These are phyloP conservation scores for Apodemia zela DNA, from an alignment of 2,888 invertebrate genomes.

Conservation along the genomic window DNA sequence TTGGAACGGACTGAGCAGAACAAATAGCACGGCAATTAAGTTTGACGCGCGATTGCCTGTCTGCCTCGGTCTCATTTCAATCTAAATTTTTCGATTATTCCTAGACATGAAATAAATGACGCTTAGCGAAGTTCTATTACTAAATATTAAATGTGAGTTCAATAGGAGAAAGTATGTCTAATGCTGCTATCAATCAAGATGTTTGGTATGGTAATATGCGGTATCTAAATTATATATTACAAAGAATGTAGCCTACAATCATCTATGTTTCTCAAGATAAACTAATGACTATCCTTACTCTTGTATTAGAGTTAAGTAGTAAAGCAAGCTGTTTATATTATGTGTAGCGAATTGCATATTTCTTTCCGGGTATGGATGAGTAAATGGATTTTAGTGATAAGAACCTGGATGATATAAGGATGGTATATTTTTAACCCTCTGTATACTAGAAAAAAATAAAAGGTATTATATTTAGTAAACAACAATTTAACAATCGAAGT, in stretches of 20 bases:
- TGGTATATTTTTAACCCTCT: too few species aligned
- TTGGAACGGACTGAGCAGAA: constrained; percentile 41
- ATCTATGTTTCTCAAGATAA: constrained; percentile 1
- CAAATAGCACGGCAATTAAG: constrained; percentile 46
- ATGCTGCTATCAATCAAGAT: constrained; percentile 46
- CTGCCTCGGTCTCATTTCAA: constrained; percentile 65
- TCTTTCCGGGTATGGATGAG: too few species aligned
- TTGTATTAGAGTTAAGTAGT: not conserved
- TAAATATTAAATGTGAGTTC: constrained; percentile 37
- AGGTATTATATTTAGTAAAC: too few species aligned
- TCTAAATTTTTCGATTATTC: constrained; percentile 25
- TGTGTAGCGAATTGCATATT: not conserved
- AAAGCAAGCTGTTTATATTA: not conserved
- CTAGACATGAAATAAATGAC: constrained; percentile 51
- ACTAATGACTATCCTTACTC: not conserved
- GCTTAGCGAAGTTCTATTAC: constrained; percentile 43
- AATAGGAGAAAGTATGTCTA: constrained; percentile 52
- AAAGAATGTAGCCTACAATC: constrained; percentile 31
- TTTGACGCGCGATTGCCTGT: constrained; percentile 48
- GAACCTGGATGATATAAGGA: too few species aligned
- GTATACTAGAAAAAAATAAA: too few species aligned
- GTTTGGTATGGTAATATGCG: constrained; percentile 42
- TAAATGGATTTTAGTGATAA: too few species aligned
- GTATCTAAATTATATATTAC: constrained; percentile 34
- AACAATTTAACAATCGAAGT: too few species aligned